Percentiles rank a stretch among this genome's conserved stretches.
phyloP scores from a whole-genome alignment of 2,797 vertebrate species.

The Taeniopygia guttata region DNA sequence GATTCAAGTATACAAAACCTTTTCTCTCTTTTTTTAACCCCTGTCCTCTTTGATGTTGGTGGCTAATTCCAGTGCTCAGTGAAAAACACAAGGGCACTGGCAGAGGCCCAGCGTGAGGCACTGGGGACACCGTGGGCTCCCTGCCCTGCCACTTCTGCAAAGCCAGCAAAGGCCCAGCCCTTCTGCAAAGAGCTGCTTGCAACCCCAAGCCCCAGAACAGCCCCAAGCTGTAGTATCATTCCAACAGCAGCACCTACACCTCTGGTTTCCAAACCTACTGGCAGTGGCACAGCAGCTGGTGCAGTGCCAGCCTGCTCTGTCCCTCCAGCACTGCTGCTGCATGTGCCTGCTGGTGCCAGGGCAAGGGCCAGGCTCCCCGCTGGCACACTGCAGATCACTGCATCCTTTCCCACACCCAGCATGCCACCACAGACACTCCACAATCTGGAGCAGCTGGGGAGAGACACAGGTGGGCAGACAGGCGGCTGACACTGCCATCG shows the following conservation, averaged over 20 bases:
- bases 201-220: fast-evolving
- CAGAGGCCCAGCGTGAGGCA: neutral
- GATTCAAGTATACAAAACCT: conserved; percentile 36
- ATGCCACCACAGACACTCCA: neutral
- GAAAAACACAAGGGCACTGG: neutral
- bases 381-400: neutral
- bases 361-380: neutral
- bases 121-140: neutral
- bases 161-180: neutral
- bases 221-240: neutral
- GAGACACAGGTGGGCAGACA: neutral
- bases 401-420: neutral
- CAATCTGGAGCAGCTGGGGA: neutral
- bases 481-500: neutral
- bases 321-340: neutral
- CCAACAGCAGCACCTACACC: neutral
- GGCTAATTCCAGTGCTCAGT: neutral
- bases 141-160: neutral
- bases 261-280: neutral
- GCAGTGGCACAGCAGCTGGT: neutral
- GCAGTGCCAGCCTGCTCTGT: neutral
- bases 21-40: neutral
- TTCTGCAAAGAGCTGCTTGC: neutral
- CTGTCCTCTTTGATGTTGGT: neutral
- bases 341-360: neutral